phyloP scores from a whole-genome alignment of 2,797 vertebrate genomes.

The Halcyon leucocephala region DNA sequence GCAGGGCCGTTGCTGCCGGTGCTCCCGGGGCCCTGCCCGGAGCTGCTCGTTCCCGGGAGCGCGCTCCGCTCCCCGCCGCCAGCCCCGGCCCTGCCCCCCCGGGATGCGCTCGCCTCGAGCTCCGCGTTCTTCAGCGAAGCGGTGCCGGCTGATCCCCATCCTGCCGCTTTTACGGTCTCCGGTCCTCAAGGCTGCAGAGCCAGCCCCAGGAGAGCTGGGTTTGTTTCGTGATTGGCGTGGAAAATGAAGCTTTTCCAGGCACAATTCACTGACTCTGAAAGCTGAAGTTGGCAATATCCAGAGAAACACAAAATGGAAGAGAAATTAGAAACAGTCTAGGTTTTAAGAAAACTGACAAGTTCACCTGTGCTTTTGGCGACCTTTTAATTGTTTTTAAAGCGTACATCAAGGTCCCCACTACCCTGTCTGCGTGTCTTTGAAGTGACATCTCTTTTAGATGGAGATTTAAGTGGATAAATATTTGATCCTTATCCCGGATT shows the following conservation, averaged over 20 bases:
- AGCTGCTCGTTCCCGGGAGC: background rate
- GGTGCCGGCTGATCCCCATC: background rate
- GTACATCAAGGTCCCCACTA: rapidly evolving
- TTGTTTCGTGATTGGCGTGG: background rate
- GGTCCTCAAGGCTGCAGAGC: background rate
- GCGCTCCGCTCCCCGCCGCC: background rate
- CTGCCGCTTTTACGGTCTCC: background rate
- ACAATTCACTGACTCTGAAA: background rate
- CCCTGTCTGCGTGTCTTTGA: rapidly evolving
- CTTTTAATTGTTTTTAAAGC: rapidly evolving
- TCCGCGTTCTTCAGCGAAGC: background rate
- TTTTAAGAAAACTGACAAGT: rapidly evolving
- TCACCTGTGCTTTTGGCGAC: background rate
- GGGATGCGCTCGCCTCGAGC: background rate
- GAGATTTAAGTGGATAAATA: background rate
- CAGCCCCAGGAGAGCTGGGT: background rate
- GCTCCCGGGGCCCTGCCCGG: background rate
- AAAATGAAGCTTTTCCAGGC: background rate
- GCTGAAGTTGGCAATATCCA: background rate
- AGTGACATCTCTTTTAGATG: background rate
- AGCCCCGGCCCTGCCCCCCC: too few species aligned
- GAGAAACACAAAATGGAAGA: background rate
- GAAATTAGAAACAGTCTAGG: background rate
- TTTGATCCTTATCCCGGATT: background rate
- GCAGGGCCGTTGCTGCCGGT: background rate